These are phyloP conservation scores for Pachycephus smyrnensis DNA, from an alignment of 2,888 invertebrate genomes.

Conservation along the genomic window DNA sequence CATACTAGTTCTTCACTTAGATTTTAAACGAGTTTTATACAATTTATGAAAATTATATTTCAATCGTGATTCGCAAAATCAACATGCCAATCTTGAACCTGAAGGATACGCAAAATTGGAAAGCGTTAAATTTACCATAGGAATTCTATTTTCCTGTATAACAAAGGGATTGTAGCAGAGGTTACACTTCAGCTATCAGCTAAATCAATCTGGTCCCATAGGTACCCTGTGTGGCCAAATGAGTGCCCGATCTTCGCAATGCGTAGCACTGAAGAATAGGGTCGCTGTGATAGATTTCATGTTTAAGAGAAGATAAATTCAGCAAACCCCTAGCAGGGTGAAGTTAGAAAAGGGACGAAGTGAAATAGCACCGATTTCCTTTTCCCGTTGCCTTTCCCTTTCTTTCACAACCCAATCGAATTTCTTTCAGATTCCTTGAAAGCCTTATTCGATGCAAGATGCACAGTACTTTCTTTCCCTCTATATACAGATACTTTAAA, in stretches of 20 bases:
- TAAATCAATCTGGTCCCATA: constrained; percentile 27
- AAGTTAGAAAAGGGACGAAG: constrained; percentile 31
- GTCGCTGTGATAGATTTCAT: background rate
- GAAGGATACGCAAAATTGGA: background rate
- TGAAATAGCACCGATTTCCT: constrained; percentile 32
- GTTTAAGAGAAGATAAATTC: constrained; percentile 22
- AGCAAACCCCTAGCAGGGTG: constrained; percentile 22
- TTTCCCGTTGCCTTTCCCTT: constrained; percentile 28
- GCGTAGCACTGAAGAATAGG: constrained; percentile 11
- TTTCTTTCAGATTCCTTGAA: background rate
- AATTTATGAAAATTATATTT: background rate
- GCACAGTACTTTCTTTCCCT: too few relatives aligned
- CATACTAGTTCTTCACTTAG: background rate
- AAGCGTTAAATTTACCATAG: background rate
- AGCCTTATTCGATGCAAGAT: too few relatives aligned
- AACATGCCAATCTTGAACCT: background rate
- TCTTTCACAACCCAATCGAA: constrained; percentile 23
- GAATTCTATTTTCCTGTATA: background rate
- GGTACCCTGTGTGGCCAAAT: constrained; percentile 37
- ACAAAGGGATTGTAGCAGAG: background rate
- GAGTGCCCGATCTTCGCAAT: constrained; percentile 41
- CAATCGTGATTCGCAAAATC: background rate
- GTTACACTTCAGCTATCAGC: background rate
- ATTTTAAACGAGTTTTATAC: background rate
- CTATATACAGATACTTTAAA: too few relatives aligned